Percentiles rank a stretch among this genome's conserved stretches.
Conservation (phyloP, 2,888 invertebrate species). For the Coelinius sp. region DNA sequence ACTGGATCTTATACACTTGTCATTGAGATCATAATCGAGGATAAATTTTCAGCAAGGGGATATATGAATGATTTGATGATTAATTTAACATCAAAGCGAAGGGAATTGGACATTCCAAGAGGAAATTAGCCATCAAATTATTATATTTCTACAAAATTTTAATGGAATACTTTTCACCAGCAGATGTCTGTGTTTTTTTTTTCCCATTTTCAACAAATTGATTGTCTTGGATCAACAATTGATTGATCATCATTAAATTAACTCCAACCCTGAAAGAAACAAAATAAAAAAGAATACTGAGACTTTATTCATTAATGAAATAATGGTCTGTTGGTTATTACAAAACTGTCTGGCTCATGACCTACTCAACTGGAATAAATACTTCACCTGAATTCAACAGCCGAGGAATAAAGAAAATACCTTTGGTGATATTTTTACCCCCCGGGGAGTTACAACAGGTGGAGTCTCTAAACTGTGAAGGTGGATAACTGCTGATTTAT, state of each 20-base stretch:
- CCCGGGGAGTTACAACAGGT: conserved; percentile 30
- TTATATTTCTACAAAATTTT: neutral
- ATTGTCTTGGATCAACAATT: too few species aligned
- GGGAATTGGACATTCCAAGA: neutral
- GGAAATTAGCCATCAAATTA: too few species aligned
- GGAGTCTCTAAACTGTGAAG: conserved; percentile 14
- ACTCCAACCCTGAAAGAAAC: too few species aligned
- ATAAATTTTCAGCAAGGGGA: neutral
- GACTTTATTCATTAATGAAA: too few species aligned
- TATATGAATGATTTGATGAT: neutral
- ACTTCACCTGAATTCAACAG: neutral
- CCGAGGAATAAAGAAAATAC: neutral
- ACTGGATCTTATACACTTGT: conserved; percentile 18
- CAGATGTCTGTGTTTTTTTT: too few species aligned
- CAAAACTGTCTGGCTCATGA: conserved; percentile 3
- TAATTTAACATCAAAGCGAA: neutral
- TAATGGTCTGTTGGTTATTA: too few species aligned
- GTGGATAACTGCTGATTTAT: conserved; percentile 1
- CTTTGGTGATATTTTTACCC: conserved; percentile 29
- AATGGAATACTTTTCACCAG: too few species aligned
- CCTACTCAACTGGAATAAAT: neutral
- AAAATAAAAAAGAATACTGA: too few species aligned
- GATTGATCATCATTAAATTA: too few species aligned
- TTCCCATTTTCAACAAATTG: too few species aligned
- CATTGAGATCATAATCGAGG: conserved; percentile 5